Percentiles rank a stretch among this genome's conserved stretches.
phyloP scores from a whole-genome alignment of 2,113 vertebrate species.

The Mesitornis unicolor region DNA sequence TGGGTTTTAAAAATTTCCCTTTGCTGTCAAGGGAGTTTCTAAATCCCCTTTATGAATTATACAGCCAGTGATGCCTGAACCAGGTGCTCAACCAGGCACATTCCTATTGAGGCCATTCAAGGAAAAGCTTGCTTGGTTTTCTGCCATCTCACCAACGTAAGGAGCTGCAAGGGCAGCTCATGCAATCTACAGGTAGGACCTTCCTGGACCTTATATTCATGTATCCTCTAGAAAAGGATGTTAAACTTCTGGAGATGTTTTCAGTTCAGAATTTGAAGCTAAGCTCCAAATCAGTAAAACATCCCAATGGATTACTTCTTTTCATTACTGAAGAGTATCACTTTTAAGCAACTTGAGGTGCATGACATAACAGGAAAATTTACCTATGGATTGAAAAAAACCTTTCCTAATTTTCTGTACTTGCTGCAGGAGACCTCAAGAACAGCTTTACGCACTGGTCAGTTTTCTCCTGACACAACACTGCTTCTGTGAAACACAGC shows the following conservation, averaged over 20 bases:
- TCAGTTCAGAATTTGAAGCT: background rate
- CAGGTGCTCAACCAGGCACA: background rate
- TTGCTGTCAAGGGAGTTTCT: background rate
- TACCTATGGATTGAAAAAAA: background rate
- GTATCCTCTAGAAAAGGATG: background rate
- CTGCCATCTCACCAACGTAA: background rate
- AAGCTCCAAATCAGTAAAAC: background rate
- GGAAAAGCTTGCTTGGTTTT: background rate
- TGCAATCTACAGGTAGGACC: background rate
- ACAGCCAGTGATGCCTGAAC: background rate
- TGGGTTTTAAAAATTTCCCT: background rate
- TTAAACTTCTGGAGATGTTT: background rate
- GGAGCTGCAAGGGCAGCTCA: background rate
- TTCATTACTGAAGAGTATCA: accelerated
- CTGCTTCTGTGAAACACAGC: background rate
- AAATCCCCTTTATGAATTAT: background rate
- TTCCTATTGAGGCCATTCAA: background rate
- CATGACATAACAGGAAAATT: background rate
- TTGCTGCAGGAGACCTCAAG: background rate
- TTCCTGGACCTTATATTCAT: background rate
- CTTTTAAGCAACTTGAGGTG: background rate
- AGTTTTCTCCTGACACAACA: background rate
- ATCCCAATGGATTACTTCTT: no score
- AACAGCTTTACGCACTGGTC: background rate
- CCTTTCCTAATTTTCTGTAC: background rate